Evolutionary conservation across 2,888 invertebrate genomes (phyloP), one percentile per base, ranked within the genome.

Genomic region (Lottia scabra): DNA sequence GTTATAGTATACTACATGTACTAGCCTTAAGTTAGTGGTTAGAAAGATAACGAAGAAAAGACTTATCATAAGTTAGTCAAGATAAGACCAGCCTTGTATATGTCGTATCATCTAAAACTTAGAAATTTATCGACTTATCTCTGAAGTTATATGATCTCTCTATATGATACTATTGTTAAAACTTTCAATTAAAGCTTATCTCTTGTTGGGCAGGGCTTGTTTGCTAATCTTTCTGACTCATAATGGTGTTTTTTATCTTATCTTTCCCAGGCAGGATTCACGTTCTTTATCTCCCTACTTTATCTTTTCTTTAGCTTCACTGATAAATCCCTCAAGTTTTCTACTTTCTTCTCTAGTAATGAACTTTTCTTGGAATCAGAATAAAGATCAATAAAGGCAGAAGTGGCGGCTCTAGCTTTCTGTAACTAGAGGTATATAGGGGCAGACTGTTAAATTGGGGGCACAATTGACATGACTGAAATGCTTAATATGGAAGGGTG

Each of bases 141-240:
- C 5, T 56, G 56, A 19, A 56, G 38, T 38, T 38, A 56, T 56
- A 56, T 56, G 56, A 56, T 56, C 56, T 19, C 56, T 56, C 23
- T 56, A 56, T 56, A 56, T 56, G 56, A 56, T 56, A 56, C 56
- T 23, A 56, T 56, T 56, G 56, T 56, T 56, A 56, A 56, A 23
- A 56, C 56, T 56, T 56, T 56, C 56, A 56, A 56, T 56, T 56
- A 56, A 56, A 56, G 56, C 56, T 56, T 56, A 56, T 56, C 56
- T 38, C 38, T 23, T 19, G 56, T 23, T 56, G 56, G 56, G 56
- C 56, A 56, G 56, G 56, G 56, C 56, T 56, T 56, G 56, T 56
- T 56, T 56, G 56, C 56, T 56, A 56, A 56, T 56, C 56, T 56
- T 2, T 23, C 56, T 56, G 56, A 56, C 56, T 56, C 56, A 56